These are phyloP conservation scores for Megaceryle maxima DNA, from an alignment of 2,113 vertebrate genomes.

Conservation along the genomic window DNA sequence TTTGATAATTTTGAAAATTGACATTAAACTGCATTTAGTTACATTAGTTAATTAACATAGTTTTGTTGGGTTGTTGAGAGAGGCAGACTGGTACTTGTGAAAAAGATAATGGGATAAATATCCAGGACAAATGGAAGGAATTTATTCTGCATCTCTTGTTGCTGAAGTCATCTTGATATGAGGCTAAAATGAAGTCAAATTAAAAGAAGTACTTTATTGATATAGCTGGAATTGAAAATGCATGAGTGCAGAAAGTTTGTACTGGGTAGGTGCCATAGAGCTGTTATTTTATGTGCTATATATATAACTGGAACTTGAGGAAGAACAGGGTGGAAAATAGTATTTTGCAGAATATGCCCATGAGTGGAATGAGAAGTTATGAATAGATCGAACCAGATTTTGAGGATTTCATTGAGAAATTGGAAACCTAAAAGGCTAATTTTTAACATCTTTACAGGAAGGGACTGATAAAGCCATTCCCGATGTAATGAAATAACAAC, in stretches of 20 bases:
- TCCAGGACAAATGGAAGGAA: not conserved
- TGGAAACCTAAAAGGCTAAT: not conserved
- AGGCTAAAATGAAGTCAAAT: not conserved
- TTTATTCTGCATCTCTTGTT: not conserved
- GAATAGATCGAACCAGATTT: not conserved
- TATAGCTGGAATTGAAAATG: not conserved
- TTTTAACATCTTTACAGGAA: not conserved
- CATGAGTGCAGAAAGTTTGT: not conserved
- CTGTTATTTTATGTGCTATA: not conserved
- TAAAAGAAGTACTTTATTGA: not conserved
- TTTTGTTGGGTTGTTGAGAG: not conserved
- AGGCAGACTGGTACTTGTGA: not conserved
- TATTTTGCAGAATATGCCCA: not conserved
- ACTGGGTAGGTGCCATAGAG: not conserved
- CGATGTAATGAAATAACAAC: not conserved
- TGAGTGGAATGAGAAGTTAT: not conserved
- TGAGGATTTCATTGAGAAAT: not conserved
- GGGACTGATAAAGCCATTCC: not conserved
- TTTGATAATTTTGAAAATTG: not conserved
- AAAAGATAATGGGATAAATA: not conserved
- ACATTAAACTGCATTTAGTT: not conserved
- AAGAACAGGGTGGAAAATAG: not conserved
- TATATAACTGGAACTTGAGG: not conserved
- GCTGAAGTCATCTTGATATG: not conserved
- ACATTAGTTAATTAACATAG: not conserved